These are phyloP conservation scores for Casuarius casuarius DNA, from an alignment of 2,113 vertebrate genomes.

Conservation along the genomic window DNA sequence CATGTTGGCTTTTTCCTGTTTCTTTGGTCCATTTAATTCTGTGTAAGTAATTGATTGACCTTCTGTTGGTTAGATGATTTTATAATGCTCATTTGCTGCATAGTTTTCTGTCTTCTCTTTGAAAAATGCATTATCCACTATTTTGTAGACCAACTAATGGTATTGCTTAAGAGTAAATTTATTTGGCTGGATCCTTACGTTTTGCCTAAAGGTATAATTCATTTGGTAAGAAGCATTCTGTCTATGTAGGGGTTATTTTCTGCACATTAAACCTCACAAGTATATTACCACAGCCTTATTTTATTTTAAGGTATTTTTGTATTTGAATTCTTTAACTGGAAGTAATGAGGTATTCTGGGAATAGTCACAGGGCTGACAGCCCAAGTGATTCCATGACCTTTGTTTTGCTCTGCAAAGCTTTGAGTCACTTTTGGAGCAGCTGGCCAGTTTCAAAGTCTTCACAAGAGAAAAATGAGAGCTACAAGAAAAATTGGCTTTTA, in stretches of 20 bases:
- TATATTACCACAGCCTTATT: neutral
- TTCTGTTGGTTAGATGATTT: neutral
- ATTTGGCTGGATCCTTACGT: neutral
- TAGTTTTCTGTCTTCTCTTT: neutral
- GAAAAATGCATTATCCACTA: neutral
- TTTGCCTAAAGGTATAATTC: neutral
- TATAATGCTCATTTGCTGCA: neutral
- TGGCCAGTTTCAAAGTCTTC: neutral
- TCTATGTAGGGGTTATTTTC: conserved; percentile 73
- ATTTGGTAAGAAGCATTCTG: neutral
- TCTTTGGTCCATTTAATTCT: neutral
- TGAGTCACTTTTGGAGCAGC: neutral
- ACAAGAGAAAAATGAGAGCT: neutral
- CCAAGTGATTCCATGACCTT: neutral
- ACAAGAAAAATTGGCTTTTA: neutral
- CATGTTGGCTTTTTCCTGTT: neutral
- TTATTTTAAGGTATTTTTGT: neutral
- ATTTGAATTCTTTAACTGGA: neutral
- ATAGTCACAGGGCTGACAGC: neutral
- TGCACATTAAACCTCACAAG: conserved; percentile 56
- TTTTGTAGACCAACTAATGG: neutral
- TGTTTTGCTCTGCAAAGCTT: neutral
- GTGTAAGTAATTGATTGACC: neutral
- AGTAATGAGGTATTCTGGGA: neutral
- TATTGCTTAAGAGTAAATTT: neutral